Base-by-base conservation (phyloP, 2,113 vertebrate genomes). In the Opisthocomus hoazin region DNA sequence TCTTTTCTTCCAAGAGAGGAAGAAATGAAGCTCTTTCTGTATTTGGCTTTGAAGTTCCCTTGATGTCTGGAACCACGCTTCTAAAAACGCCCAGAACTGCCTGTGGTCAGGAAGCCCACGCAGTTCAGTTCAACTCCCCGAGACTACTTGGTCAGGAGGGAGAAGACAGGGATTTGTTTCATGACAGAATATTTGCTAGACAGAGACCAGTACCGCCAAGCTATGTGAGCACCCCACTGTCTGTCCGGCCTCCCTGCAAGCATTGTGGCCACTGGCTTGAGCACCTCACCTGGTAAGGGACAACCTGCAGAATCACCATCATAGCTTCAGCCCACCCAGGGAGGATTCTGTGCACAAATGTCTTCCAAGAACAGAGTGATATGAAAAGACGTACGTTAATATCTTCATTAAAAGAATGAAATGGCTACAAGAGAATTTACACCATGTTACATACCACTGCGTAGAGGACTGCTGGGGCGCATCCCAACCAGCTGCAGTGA, bases 1-100 rank as follows among this genome's bases (percentile, higher is more conserved):
- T 46, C 10, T 34, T 68, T 26, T 61, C 57, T 46, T 75, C 53
- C 37, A 61, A 53, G 46, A 15, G 3, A 7, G 2, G 24, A 86
- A 46, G 27, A 88, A 88, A 75, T 27, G 1, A 69, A 71, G 8
- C 5, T 74, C 5, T 7, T 61, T 7, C 21, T 65, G 6, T 18
- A 43, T 15, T 48, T 4, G 2, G 14, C 23, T 65, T 60, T 20
- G 15, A 61, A 61, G 19, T 23, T 77, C 46, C 16, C 24, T 12
- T 5, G 15, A 8, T 65, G 34, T 32, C 30, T 61, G 23, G 21
- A 78, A 60, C 5, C 12, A 61, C 1, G 2, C 12, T 78, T 64
- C n/a, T 19, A 15, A 57, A 87, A 75, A 23, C 0, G 0, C 9
- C 51, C 15, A 5, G 11, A 86, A 46, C 17, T 78, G 15, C 30